phyloP scores from a whole-genome alignment of 2,888 invertebrate species.

The Calameuta filiformis region DNA sequence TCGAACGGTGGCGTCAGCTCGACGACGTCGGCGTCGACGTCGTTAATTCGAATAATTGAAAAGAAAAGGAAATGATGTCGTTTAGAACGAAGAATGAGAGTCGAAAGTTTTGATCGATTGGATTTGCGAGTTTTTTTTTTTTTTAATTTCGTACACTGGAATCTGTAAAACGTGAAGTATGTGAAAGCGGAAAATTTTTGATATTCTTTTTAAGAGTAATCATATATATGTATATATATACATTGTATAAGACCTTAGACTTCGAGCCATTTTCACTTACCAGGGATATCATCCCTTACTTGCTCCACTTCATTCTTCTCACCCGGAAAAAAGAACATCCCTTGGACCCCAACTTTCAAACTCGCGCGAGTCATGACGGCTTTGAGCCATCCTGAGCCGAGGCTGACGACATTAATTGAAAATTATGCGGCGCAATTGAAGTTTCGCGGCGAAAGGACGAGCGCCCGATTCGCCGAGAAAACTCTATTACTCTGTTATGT shows the following conservation, averaged over 20 bases:
- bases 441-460: neutral
- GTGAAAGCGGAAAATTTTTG: neutral
- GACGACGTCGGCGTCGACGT: neutral
- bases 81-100: neutral
- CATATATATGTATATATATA: neutral
- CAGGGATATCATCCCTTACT: neutral
- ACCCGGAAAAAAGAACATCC: neutral
- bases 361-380: neutral
- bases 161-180: neutral
- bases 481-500: neutral
- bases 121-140: neutral
- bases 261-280: neutral
- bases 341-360: neutral
- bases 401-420: constrained; percentile 19
- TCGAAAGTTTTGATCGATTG: neutral
- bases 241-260: neutral
- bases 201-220: neutral
- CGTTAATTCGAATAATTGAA: neutral
- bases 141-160: neutral
- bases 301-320: neutral
- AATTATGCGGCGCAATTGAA: constrained; percentile 19
- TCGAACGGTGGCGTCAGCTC: neutral
- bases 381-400: neutral
- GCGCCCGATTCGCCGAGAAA: neutral
- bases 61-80: neutral